Base-by-base conservation (phyloP, 2,888 invertebrate species). In the Lysandra coridon region DNA sequence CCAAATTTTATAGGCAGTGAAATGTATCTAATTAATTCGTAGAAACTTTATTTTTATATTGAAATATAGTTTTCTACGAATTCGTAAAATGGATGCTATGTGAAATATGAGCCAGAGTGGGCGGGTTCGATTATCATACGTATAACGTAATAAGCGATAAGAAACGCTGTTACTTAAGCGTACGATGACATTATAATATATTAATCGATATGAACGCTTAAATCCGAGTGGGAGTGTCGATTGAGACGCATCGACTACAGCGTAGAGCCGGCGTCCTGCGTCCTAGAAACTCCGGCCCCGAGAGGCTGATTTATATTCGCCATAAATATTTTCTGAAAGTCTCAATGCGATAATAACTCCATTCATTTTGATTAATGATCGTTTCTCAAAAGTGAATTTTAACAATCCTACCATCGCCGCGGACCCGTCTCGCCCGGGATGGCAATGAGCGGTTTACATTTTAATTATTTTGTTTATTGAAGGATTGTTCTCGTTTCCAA, bases 281-380 rank as follows among this genome's bases (percentile, higher is more conserved):
- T 90, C 92, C 94, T 93, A 93, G 93, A 94, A 93, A 93, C 91
- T 92, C 91, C 88, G 91, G 91, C 93, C 93, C 73, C 93, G 94
- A 93, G 93, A 89, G 85, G 90, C 90, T 93, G 94, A 94, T 94
- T 93, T 93, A 94, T 93, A 90, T 86, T 82, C 82, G 90, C 87
- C 91, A 93, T 94, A 94, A 94, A 93, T 93, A 92, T 91, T 93
- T 93, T 94, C 92, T 93, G 93, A 92, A 94, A 94, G 93, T 93
- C 91, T 84, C 88, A 91, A 91, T 92, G 92, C 92, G 93, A 94
- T 94, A 94, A 94, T 93, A 93, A 94, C 93, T 94, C 93, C 94
- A 94, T 94, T 94, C 93, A 94, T 93, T 92, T 94, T 94, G 94
- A 94, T 94, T 92, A 91, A 94, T 93, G 93, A 90, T 90, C 91